Percentiles rank a stretch among this genome's conserved stretches.
Evolutionary conservation across 1,140 invertebrate genomes (phyloP).

Genomic region (Thereuonema tuberculata): DNA sequence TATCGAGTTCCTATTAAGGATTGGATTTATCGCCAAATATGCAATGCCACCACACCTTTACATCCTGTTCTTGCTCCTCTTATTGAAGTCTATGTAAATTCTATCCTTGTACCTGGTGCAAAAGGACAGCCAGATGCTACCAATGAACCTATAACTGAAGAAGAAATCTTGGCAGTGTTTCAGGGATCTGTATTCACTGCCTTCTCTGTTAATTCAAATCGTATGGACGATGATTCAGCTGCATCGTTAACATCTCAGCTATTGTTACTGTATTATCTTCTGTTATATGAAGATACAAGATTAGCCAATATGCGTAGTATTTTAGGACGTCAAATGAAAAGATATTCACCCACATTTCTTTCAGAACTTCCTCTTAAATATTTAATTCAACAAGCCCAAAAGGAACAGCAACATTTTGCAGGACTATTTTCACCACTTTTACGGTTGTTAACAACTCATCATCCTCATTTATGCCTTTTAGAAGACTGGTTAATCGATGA

Average conservation of each 20-base stretch:
- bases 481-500: slow-evolving; percentile 74
- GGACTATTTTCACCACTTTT: slow-evolving; percentile 72
- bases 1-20: slow-evolving; percentile 87
- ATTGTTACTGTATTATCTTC: slow-evolving; percentile 76
- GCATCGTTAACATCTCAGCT: slow-evolving; percentile 61
- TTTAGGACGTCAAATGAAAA: slow-evolving; percentile 53
- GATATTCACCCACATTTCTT: slow-evolving; percentile 75
- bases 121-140: slow-evolving; percentile 44
- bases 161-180: slow-evolving; percentile 76
- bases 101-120: slow-evolving; percentile 55
- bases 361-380: slow-evolving; percentile 88
- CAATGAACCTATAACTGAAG: slow-evolving; percentile 81
- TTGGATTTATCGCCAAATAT: slow-evolving; percentile 90
- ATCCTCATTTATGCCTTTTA: slow-evolving; percentile 85
- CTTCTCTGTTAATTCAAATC: background rate
- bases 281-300: slow-evolving; percentile 84
- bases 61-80: slow-evolving; percentile 87
- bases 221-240: slow-evolving; percentile 38
- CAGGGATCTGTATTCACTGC: slow-evolving; percentile 20
- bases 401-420: slow-evolving; percentile 76
- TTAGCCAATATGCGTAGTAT: slow-evolving; percentile 60
- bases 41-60: slow-evolving; percentile 64
- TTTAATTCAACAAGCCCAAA: slow-evolving; percentile 80
- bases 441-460: slow-evolving; percentile 76
- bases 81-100: slow-evolving; percentile 90